Evolutionary conservation across 1,140 invertebrate genomes (phyloP).

Genomic region (Battus philenor): DNA sequence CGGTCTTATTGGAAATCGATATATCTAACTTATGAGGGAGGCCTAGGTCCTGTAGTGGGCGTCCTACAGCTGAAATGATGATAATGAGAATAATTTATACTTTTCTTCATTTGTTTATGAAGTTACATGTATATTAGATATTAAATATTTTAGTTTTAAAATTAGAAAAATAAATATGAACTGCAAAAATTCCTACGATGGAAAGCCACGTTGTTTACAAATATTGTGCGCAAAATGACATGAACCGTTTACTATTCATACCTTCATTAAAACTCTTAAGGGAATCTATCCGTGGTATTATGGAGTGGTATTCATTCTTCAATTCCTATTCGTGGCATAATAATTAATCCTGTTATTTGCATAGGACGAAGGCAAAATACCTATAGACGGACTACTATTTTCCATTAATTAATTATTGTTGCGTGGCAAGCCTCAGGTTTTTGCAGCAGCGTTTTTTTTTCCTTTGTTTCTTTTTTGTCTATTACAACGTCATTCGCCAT

Average conservation of each 20-base stretch:
- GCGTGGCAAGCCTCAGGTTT: slow-evolving; percentile 25
- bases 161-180: too few species aligned
- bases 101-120: too few species aligned
- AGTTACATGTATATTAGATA: too few species aligned
- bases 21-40: too few species aligned
- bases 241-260: neutral
- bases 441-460: slow-evolving; percentile 26
- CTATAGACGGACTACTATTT: slow-evolving; percentile 26
- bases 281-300: neutral
- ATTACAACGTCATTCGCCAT: slow-evolving; percentile 14
- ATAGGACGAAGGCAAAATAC: slow-evolving; percentile 28
- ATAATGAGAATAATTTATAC: too few species aligned
- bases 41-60: too few species aligned
- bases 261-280: slow-evolving; percentile 11
- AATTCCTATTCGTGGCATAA: slow-evolving; percentile 15
- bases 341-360: slow-evolving; percentile 31
- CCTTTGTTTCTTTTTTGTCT: slow-evolving; percentile 30
- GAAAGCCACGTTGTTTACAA: too few species aligned
- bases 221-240: too few species aligned
- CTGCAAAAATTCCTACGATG: too few species aligned
- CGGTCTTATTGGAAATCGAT: too few species aligned
- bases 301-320: neutral
- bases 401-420: slow-evolving; percentile 42
- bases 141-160: too few species aligned
- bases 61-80: too few species aligned